Evolutionary conservation across 1,140 invertebrate genomes (phyloP), one percentile per base, ranked within the genome.

Genomic region (Calliphora vicina): DNA sequence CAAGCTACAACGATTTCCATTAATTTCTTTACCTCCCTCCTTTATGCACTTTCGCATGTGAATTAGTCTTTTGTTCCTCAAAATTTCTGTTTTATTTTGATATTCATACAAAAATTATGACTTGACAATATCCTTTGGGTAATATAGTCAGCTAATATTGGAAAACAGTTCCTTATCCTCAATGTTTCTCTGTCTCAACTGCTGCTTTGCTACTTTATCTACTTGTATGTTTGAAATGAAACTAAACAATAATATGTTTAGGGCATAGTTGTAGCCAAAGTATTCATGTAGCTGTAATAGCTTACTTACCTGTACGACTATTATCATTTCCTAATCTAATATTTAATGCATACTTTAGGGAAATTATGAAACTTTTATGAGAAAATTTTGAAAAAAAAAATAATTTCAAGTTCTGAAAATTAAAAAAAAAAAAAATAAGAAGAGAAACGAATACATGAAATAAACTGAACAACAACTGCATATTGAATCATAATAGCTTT

Each of bases 281-380:
- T 35, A 57, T 57, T 57, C 4, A 17, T 17, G 45, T 13, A 57
- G 0, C 15, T 57, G 45, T 57, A 57, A 57, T 57, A 57, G 8
- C 57, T 67, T 67, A 23, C 57, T 67, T 67, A 67, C 57, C 57
- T 67, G 57, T 67, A 17, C 20, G 57, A 20, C n/a, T 20, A 67
- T 67, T 67, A 67, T 67, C n/a, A 67, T 23, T 67, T 67, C 20
- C 20, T 67, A 67, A 67, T 67, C 57, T 67, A 67, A 67, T 67
- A n/a, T 67, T 67, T 67, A 67, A 67, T 67, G 35, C 17, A 78
- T 43, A 78, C 74, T 78, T 78, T 43, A 10, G 74, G 74, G 74
- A 78, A 78, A 78, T 78, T 78, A 78, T 67, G 20, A 67, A 67
- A 67, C 57, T 67, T 67, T 67, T 67, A 67, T 67, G 57, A 67